phyloP scores from a whole-genome alignment of 2,113 vertebrate genomes.

The Pygoscelis antarcticus region DNA sequence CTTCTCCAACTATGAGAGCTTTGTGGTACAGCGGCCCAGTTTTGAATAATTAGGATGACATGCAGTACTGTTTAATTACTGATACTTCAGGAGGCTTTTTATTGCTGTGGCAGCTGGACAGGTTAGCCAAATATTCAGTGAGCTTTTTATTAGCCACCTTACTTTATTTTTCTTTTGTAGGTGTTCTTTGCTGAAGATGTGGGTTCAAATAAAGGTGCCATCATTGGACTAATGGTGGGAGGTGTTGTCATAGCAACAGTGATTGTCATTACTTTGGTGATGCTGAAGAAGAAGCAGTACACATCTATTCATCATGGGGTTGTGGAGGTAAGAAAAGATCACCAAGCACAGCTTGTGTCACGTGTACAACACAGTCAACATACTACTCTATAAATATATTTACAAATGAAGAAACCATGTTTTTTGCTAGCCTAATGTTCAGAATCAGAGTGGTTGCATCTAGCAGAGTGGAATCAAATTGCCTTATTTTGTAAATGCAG shows the following conservation, averaged over 20 bases:
- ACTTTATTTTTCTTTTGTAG: conserved; percentile 67
- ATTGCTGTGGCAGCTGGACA: neutral
- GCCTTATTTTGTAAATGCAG: neutral
- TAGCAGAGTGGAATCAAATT: neutral
- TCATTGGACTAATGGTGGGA: conserved; percentile 98
- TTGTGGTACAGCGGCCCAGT: neutral
- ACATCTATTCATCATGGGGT: conserved; percentile 98
- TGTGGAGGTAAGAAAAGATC: conserved; percentile 85
- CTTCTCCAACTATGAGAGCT: neutral
- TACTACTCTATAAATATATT: neutral
- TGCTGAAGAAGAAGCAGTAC: conserved; percentile 99
- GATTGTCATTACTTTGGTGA: conserved; percentile 98
- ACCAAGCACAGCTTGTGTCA: neutral
- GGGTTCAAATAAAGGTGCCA: conserved; percentile 96
- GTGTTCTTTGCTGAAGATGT: conserved; percentile 97
- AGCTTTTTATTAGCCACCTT: neutral
- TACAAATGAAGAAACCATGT: neutral
- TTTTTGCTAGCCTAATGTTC: neutral
- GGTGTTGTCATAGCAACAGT: conserved; percentile 98
- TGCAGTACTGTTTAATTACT: neutral
- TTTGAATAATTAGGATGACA: neutral
- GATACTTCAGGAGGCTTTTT: neutral
- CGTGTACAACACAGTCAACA: neutral
- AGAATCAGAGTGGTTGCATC: neutral
- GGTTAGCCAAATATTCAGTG: neutral